Evolutionary conservation across 1,140 invertebrate species (phyloP).

Genomic region (Himalopsyche phryganea): DNA sequence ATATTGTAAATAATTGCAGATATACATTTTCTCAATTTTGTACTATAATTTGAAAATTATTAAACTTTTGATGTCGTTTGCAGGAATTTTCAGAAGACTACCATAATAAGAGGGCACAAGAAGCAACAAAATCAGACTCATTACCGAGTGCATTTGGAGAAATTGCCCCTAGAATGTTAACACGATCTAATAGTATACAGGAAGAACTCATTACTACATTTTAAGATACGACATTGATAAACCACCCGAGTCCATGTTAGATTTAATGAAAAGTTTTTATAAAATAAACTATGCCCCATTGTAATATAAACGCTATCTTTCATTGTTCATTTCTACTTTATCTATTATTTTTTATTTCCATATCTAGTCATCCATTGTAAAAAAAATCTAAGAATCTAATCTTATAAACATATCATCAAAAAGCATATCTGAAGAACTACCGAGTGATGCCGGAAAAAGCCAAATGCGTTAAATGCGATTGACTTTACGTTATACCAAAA

Average conservation of each 20-base stretch:
- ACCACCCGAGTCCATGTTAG: too few species aligned
- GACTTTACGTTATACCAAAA: background rate
- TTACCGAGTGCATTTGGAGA: slow-evolving; percentile 52
- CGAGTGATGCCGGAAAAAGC: too few species aligned
- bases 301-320: too few species aligned
- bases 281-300: too few species aligned
- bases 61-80: slow-evolving; percentile 22
- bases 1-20: background rate
- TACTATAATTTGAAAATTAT: background rate
- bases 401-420: too few species aligned
- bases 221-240: slow-evolving; percentile 15
- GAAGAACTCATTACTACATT: slow-evolving; percentile 70
- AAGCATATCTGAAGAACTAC: too few species aligned
- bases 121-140: slow-evolving; percentile 58
- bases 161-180: slow-evolving; percentile 55
- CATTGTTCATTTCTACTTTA: slow-evolving; percentile 1
- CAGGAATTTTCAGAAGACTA: slow-evolving; percentile 75
- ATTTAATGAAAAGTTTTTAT: too few species aligned
- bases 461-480: background rate
- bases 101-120: slow-evolving; percentile 60
- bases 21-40: background rate
- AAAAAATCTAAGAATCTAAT: too few species aligned
- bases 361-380: slow-evolving; percentile 36
- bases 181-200: slow-evolving; percentile 75
- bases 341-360: slow-evolving; percentile 24